Evolutionary conservation across 2,113 vertebrate genomes (phyloP), one percentile per base, ranked within the genome.

Genomic region (Tauraco erythrolophus): DNA sequence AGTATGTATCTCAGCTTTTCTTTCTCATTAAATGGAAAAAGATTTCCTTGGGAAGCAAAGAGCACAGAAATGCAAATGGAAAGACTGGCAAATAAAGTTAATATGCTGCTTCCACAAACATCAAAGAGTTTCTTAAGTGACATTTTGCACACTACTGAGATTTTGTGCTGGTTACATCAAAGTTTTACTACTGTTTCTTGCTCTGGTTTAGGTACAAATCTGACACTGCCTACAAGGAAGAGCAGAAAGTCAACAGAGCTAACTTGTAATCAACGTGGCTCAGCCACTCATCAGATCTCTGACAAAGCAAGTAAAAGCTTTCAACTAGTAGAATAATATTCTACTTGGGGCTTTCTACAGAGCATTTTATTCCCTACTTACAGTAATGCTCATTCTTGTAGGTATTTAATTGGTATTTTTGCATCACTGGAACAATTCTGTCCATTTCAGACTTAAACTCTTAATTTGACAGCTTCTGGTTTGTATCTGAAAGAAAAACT

Each of bases 61-160:
- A 85, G 82, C 91, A 93, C 51, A 74, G 48, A 94, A 90, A 97
- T 95, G 95, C 89, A 97, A 96, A 96, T 91, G 76, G 72, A 87
- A 82, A 16, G 39, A 57, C 41, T 69, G 69, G 88, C 74, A 96
- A 92, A 95, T 76, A 88, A 91, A 86, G 53, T 57, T 92, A 94
- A 84, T 37, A 22, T 2, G 3, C 57, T 88, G 62, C 77, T 92
- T 85, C 90, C 75, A 94, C 74, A 95, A 91, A 95, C 66, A 95
- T 95, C 94, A 96, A 94, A 92, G 86, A 27, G 43, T 74, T 83
- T 92, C 64, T 74, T 85, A 84, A 94, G 68, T 79, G 88, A 89
- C 80, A 83, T 69, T 94, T 79, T 94, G 94, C 85, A 90, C 31
- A 28, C 51, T 41, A 37, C 3, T 70, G 60, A 81, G 80, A 41